These are phyloP conservation scores for Anticlea derivata DNA, from an alignment of 2,888 invertebrate species.

Conservation along the genomic window DNA sequence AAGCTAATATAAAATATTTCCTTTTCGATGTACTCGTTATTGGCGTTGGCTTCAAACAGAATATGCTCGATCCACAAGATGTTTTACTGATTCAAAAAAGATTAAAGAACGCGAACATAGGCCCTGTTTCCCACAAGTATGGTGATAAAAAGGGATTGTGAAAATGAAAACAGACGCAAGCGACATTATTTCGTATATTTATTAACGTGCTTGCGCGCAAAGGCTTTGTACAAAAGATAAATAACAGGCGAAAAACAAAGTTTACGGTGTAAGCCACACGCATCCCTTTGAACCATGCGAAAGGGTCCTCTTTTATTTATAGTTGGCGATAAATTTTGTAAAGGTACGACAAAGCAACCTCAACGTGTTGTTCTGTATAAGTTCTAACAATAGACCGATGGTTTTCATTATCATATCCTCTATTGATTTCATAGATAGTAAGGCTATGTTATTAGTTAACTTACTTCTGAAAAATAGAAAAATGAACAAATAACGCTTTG, in stretches of 20 bases:
- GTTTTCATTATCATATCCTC: neutral
- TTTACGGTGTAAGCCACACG: constrained; percentile 41
- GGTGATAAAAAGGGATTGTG: neutral
- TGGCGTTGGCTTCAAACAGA: no score
- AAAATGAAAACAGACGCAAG: constrained; percentile 2
- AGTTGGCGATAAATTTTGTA: constrained; percentile 35
- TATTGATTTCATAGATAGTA: neutral
- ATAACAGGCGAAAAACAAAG: constrained; percentile 52
- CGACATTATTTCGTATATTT: constrained; percentile 51
- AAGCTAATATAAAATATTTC: no score
- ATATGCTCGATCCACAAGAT: no score
- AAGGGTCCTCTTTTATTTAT: constrained; percentile 40
- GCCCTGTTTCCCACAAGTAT: no score
- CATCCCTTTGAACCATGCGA: constrained; percentile 43
- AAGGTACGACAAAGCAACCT: constrained; percentile 34
- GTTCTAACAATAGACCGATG: constrained; percentile 4
- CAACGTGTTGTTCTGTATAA: constrained; percentile 17
- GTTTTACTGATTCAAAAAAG: no score
- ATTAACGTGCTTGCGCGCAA: constrained; percentile 60
- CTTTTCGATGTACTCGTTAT: no score
- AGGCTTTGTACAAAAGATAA: constrained; percentile 52
- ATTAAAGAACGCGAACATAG: no score
- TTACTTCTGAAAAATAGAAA: no score
- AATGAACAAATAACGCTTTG: no score
- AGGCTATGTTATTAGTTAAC: no score